A percentile compares a stretch with the other conserved stretches of the same genome.
Conservation (phyloP, 2,888 invertebrate genomes). For the Agrotis ipsilon region DNA sequence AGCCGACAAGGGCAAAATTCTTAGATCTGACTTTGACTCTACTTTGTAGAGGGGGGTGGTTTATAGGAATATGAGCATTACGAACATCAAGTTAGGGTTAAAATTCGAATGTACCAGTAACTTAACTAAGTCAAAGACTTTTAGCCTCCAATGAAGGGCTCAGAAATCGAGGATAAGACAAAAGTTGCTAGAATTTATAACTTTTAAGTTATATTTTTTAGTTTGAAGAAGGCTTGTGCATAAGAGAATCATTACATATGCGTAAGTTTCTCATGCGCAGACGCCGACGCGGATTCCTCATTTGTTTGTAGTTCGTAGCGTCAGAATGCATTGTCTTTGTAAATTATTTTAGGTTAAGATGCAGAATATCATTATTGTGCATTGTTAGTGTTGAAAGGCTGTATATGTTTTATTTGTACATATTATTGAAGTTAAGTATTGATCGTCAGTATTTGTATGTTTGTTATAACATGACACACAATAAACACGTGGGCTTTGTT, state of each 20-base stretch:
- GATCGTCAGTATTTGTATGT: neutral
- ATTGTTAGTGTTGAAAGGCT: too few relatives aligned
- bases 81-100: neutral
- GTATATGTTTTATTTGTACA: neutral
- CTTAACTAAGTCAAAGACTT: neutral
- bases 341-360: slow-evolving; percentile 10
- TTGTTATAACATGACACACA: too few relatives aligned
- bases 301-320: slow-evolving; percentile 7
- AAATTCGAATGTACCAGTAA: neutral
- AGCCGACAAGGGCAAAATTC: neutral
- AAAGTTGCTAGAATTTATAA: neutral
- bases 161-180: too few relatives aligned
- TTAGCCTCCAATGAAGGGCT: too few relatives aligned
- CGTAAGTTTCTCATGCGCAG: neutral
- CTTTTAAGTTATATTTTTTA: neutral
- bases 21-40: neutral
- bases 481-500: too few relatives aligned
- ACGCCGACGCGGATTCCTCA: slow-evolving; percentile 6
- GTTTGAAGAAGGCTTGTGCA: neutral
- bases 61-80: neutral
- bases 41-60: neutral
- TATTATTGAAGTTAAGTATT: neutral
- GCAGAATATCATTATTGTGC: neutral
- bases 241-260: neutral
- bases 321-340: slow-evolving; percentile 12